Evolutionary conservation across 2,797 vertebrate species (phyloP), one percentile per base, ranked within the genome.

Genomic region (Anguilla obscura): DNA sequence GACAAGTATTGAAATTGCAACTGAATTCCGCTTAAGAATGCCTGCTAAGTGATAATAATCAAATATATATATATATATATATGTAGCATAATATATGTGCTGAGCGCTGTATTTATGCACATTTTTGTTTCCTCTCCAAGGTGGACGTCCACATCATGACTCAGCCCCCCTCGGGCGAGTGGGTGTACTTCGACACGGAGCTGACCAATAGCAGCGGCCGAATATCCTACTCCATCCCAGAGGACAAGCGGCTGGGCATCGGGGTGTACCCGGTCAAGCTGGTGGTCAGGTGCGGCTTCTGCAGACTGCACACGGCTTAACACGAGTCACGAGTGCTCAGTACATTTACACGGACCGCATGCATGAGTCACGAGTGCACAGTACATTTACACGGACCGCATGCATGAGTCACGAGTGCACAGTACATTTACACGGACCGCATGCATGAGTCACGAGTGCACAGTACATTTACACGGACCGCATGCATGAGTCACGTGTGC

Each of bases 121-220:
- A 60, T 12, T 60, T 60, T 21, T 50, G 50, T 56, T 14, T 66
- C 86, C 87, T 84, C 30, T 86, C 60, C 24, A 5, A 99, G 99
- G 97, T 99, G 90, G 98, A 99, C 88, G 96, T 99, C 87, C 98
- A 99, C 94, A 97, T 99, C 92, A 99, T 99, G 98, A 98, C 94
- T 0, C 98, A 99, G 94, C 99, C 99, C 0, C 99, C 99, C 0
- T 98, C 98, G 0, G 99, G 99, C 3, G 98, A 99, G 90, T 99
- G 99, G 99, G 95, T 99, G 89, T 97, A 97, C 94, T 97, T 98
- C 88, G 97, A 96, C 94, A 99, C 98, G 0, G 97, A 99, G 92
- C 95, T 99, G 94, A 99, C 97, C 92, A 99, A 98, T 93, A 98
- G 97, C 95, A 99, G 98, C 0, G 99, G 99, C 33, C 96, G 99